These are phyloP conservation scores for Micromys minutus DNA, from an alignment of 2,113 vertebrate genomes.

Conservation along the genomic window DNA sequence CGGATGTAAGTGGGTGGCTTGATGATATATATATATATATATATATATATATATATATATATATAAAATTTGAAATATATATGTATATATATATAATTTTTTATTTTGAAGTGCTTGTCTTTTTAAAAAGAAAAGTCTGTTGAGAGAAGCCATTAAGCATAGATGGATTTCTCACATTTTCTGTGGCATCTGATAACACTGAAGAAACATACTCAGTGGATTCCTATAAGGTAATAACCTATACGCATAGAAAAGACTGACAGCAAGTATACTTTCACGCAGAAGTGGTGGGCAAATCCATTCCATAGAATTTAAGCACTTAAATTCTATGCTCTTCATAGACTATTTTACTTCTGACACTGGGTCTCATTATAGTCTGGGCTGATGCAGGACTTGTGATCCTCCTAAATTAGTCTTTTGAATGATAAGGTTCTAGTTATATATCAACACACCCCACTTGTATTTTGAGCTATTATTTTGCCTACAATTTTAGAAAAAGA, in stretches of 20 bases:
- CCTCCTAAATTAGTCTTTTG: background rate
- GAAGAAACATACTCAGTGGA: slow-evolving; percentile 7
- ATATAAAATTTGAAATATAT: too few relatives aligned
- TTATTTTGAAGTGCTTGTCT: background rate
- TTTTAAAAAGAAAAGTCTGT: slow-evolving; percentile 32
- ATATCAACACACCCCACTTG: background rate
- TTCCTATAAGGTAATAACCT: background rate
- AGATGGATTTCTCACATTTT: slow-evolving; percentile 1
- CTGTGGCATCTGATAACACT: background rate
- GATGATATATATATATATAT: background rate
- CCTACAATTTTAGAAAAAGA: slow-evolving; percentile 33
- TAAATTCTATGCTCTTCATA: slow-evolving; percentile 41
- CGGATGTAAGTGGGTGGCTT: background rate
- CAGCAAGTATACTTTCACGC: slow-evolving; percentile 24
- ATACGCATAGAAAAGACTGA: slow-evolving; percentile 11
- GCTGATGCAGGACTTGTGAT: background rate
- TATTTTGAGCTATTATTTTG: slow-evolving; percentile 58
- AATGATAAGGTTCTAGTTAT: background rate
- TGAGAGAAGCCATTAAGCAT: slow-evolving; percentile 36
- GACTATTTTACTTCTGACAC: background rate
- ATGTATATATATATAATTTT: too few relatives aligned
- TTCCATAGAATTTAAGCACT: slow-evolving; percentile 11
- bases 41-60: too few relatives aligned
- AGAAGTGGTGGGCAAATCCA: background rate
- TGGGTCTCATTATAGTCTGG: background rate